Evolutionary conservation across 1,140 invertebrate genomes (phyloP).

Genomic region (Tetramorium parvispinum): DNA sequence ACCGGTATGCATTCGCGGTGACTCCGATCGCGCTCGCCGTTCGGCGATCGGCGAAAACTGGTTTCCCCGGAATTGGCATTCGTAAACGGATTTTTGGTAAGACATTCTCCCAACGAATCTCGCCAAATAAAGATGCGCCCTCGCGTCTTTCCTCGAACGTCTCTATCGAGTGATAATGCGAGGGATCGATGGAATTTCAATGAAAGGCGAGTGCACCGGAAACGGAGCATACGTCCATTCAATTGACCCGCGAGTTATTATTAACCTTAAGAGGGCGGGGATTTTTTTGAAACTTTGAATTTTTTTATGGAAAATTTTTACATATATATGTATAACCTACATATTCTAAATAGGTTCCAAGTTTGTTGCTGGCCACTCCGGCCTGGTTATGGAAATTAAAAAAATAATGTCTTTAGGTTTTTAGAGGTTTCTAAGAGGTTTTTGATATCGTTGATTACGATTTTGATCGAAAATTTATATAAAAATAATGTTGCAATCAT

Average conservation of each 20-base stretch:
- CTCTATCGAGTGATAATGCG: background rate
- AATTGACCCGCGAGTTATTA: background rate
- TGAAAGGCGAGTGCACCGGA: background rate
- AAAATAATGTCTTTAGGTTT: no score
- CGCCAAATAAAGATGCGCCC: slow-evolving; percentile 6
- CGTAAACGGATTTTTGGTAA: slow-evolving; percentile 21
- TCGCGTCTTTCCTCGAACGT: background rate
- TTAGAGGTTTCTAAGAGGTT: no score
- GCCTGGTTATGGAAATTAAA: no score
- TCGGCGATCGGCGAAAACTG: slow-evolving; percentile 60
- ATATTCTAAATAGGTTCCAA: no score
- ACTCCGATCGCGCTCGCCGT: slow-evolving; percentile 38
- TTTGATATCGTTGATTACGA: no score
- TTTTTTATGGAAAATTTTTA: no score
- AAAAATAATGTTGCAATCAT: no score
- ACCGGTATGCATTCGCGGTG: slow-evolving; percentile 60
- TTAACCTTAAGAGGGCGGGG: no score
- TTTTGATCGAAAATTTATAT: no score
- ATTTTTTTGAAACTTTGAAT: no score
- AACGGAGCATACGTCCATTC: background rate
- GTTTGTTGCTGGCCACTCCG: no score
- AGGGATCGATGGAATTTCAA: slow-evolving; percentile 4
- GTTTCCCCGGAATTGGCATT: slow-evolving; percentile 48
- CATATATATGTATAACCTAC: no score
- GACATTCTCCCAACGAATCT: background rate